Evolutionary conservation across 2,888 invertebrate species (phyloP), one percentile per base, ranked within the genome.

Genomic region (Geophilus truncorum): DNA sequence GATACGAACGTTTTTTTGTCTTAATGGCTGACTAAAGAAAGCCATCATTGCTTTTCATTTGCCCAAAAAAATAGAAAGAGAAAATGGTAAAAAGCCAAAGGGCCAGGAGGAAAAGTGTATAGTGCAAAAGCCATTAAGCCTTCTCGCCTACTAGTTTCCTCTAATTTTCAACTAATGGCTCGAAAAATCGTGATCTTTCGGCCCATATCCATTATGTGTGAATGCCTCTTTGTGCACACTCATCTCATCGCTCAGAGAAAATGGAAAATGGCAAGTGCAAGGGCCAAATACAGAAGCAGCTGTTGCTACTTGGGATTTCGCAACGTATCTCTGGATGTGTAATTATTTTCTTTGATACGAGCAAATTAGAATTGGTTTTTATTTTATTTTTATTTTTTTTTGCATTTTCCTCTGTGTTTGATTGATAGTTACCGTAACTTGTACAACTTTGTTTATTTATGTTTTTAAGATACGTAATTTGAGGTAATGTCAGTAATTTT

Each of bases 171-270:
- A 62, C 62, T 62, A 62, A 62, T 62, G 62, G 62, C 62, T 23
- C 62, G 10, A 62, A 62, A 62, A 62, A 62, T 62, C 62, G 62
- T 62, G 62, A 62, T 62, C 62, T 62, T 28, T 62, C 62, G 62
- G 62, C 62, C 62, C 62, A 28, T 62, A 62, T 62, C 62, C 62
- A 62, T 62, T 62, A 62, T 62, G 62, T 62, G 62, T 62, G 62
- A 62, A 62, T 62, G 62, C 62, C 25, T 62, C 62, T 62, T 62
- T 62, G 62, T 62, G 62, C 62, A 45, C 45, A 45, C 5, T 45
- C 45, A 62, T 23, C 28, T 25, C 62, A 62, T 62, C 15, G 62
- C 62, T 57, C 57, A 21, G 21, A 23, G 57, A 57, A 57, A 57
- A 57, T 57, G 57, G 57, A 3, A 45, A 45, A 15, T 6, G 45